Conservation (phyloP, 2,797 vertebrate species). For the Numenius phaeopus region DNA sequence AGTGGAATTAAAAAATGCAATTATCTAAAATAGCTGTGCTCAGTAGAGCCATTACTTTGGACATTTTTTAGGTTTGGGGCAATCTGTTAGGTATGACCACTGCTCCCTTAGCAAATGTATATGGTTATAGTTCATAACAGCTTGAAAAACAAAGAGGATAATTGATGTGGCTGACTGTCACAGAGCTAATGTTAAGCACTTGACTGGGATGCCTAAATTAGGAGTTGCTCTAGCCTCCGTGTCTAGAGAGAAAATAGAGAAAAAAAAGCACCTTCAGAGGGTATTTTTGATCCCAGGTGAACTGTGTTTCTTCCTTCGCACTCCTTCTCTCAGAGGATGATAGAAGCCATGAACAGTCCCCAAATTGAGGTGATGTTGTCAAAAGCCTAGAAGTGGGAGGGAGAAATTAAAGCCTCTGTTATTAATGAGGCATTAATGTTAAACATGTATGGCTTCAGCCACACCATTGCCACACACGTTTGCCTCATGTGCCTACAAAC, state of each 20-base stretch:
- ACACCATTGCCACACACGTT: no score
- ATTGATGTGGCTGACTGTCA: neutral
- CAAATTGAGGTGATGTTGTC: neutral
- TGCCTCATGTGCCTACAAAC: neutral
- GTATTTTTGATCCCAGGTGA: neutral
- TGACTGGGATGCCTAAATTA: neutral
- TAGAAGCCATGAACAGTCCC: neutral
- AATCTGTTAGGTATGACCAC: neutral
- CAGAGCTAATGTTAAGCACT: neutral
- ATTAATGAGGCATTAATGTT: neutral
- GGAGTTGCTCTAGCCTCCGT: neutral
- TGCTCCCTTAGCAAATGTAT: neutral
- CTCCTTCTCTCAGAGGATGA: neutral
- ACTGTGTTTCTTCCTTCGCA: rapidly evolving
- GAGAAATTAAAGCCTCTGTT: neutral
- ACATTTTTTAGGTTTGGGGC: neutral
- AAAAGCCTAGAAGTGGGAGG: neutral
- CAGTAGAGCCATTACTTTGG: neutral
- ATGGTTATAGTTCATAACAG: neutral
- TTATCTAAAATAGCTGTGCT: neutral
- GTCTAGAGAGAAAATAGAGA: neutral
- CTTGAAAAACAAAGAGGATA: neutral
- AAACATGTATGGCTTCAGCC: neutral
- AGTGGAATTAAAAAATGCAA: neutral
- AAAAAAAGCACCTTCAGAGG: neutral